Evolutionary conservation across 2,797 vertebrate genomes (phyloP), one percentile per base, ranked within the genome.

Genomic region (Myotis daubentonii): DNA sequence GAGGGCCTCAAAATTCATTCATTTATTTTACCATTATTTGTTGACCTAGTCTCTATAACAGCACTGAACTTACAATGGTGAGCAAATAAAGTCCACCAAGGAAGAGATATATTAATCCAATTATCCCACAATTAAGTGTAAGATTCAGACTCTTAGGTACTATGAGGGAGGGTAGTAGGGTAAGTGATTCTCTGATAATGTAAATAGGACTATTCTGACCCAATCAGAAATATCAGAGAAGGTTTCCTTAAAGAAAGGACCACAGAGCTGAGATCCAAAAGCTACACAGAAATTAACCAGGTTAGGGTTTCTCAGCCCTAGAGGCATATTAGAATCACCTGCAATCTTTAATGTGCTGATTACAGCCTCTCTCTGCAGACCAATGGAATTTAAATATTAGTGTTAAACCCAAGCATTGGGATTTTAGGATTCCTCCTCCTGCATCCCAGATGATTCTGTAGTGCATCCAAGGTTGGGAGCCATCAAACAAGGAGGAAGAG

Each of bases 11-110:
- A 65, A 83, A 86, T 60, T 47, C 57, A 55, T 49, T 81, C 16
- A 41, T 60, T 86, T 68, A 17, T 89, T 78, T 93, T 86, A 71
- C 23, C 57, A 33, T n/a, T 87, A 66, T 57, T 95, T 72, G 79
- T 44, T 33, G 33, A 53, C 33, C 28, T 72, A 55, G 23, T 84
- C 51, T 94, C 41, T 41, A 47, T 28, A 11, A 53, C 25, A 71
- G 47, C 57, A 72, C 5, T 41, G n/a, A 49, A 47, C 20, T 95
- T 57, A 78, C 3, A 33, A 12, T 5, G 5, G 25, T 74, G 17
- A 84, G 22, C 12, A 83, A 55, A 89, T 41, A 44, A 87, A 85
- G 33, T 47, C 17, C 66, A 93, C 28, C 1, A 36, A 83, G 15
- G 13, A 87, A 83, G n/a, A 74, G 10, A 87, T 51, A 57, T 30